A percentile compares a stretch with the other conserved stretches of the same genome.
phyloP scores from a whole-genome alignment of 2,113 vertebrate genomes.

The Enhydra lutris region DNA sequence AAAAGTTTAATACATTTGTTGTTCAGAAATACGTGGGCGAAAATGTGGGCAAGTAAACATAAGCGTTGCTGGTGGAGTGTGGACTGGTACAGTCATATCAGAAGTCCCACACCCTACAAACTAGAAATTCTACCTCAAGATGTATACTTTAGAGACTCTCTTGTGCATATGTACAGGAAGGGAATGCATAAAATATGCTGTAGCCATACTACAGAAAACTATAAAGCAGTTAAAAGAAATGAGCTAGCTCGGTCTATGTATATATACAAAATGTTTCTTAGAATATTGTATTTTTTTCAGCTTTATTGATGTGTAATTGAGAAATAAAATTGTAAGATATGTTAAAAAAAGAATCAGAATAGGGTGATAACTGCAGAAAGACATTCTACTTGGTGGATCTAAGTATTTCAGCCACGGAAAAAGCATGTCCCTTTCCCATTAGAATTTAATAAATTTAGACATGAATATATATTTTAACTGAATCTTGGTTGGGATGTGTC shows the following conservation, averaged over 20 bases:
- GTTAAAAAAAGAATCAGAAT: background rate
- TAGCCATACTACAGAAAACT: background rate
- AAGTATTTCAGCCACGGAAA: constrained; percentile 25
- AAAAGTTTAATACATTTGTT: background rate
- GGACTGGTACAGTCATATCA: background rate
- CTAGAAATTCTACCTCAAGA: background rate
- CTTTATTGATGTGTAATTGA: background rate
- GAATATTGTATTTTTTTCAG: background rate
- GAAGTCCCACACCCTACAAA: background rate
- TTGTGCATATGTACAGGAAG: background rate
- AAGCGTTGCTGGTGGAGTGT: background rate
- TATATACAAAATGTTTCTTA: background rate
- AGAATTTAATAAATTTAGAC: background rate
- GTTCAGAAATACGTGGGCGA: background rate
- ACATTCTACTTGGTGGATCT: background rate
- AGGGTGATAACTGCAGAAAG: background rate
- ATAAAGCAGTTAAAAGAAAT: background rate
- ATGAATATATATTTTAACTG: background rate
- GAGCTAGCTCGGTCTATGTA: background rate
- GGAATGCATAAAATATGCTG: background rate
- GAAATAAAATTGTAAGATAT: background rate
- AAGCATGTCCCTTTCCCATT: background rate
- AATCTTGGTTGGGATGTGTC: background rate
- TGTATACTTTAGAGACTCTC: background rate
- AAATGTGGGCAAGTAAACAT: background rate